Conservation (phyloP, 2,888 invertebrate species). For the Syrphus vitripennis region DNA sequence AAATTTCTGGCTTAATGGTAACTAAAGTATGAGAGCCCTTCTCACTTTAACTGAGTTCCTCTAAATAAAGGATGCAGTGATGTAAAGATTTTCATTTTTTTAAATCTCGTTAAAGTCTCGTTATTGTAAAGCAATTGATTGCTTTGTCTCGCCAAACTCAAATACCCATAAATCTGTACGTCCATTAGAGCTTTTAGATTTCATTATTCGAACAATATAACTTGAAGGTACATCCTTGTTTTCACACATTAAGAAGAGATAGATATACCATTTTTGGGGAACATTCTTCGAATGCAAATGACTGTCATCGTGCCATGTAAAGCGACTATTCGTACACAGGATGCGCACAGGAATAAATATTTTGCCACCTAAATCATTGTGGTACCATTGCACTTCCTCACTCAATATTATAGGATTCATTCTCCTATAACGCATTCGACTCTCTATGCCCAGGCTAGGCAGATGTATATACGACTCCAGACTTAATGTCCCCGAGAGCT, state of each 20-base stretch:
- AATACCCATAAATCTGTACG: background rate
- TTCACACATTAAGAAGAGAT: background rate
- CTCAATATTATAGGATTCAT: constrained; percentile 22
- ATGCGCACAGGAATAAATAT: constrained; percentile 52
- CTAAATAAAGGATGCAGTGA: no score
- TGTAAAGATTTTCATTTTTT: background rate
- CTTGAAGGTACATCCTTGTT: background rate
- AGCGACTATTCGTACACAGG: constrained; percentile 39
- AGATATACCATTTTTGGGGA: constrained; percentile 18
- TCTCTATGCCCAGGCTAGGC: background rate
- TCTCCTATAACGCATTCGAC: constrained; percentile 17
- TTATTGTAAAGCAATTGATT: background rate
- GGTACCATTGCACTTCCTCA: constrained; percentile 34
- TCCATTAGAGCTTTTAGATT: background rate
- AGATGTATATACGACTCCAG: background rate
- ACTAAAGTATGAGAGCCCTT: no score
- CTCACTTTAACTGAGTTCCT: no score
- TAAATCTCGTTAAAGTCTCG: background rate
- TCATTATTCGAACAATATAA: background rate
- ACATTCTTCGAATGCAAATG: constrained; percentile 43
- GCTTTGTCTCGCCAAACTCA: background rate
- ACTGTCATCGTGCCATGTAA: constrained; percentile 49
- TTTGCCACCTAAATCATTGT: constrained; percentile 63
- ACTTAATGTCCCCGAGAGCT: constrained; percentile 37
- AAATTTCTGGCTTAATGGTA: no score